These are phyloP conservation scores for Grantiella picta DNA, from an alignment of 2,113 vertebrate genomes.

Conservation along the genomic window DNA sequence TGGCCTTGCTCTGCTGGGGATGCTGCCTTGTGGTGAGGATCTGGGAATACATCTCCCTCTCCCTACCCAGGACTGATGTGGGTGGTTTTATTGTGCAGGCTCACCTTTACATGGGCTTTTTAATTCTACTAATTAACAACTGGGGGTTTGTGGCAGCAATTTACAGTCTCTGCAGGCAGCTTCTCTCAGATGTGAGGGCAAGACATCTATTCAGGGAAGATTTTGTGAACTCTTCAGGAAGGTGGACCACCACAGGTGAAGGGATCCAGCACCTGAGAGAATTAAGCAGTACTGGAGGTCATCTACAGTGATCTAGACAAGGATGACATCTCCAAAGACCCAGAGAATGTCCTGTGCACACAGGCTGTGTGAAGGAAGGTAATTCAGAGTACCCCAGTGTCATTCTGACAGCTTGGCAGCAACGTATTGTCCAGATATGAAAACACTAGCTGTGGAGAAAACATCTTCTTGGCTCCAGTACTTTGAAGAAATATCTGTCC, in stretches of 20 bases:
- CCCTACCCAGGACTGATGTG: too few species aligned
- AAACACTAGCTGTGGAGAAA: not conserved
- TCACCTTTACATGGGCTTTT: not conserved
- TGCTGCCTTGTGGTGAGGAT: not conserved
- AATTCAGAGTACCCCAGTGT: not conserved
- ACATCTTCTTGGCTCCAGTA: not conserved
- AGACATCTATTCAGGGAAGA: not conserved
- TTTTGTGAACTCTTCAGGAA: not conserved
- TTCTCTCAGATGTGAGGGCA: not conserved
- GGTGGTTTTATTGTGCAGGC: not conserved
- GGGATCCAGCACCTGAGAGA: not conserved
- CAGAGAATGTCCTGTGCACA: not conserved
- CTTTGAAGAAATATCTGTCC: not conserved
- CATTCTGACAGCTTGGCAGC: not conserved
- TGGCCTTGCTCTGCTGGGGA: not conserved
- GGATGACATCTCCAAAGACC: not conserved
- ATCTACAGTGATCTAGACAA: not conserved
- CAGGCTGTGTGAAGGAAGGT: not conserved
- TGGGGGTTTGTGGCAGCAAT: not conserved
- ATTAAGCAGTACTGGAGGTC: not conserved
- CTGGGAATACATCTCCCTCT: not conserved
- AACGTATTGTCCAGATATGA: not conserved
- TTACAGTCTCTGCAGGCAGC: not conserved
- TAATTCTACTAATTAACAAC: not conserved
- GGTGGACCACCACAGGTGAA: not conserved